Percentiles rank a stretch among this genome's conserved stretches.
Conservation (phyloP, 2,113 vertebrate species). For the Pandion haliaetus region DNA sequence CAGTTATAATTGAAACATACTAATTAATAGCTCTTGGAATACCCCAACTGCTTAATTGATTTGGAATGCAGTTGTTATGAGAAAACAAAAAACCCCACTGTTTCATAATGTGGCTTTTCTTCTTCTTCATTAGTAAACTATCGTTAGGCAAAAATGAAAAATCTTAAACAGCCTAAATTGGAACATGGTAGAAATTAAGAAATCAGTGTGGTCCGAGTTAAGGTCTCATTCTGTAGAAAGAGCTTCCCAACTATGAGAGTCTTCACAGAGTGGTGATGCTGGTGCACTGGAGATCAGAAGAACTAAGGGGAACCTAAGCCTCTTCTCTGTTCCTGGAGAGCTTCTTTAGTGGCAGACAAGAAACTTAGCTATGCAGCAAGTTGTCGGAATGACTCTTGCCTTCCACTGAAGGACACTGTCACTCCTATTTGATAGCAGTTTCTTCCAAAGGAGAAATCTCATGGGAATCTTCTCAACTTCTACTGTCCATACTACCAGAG, state of each 20-base stretch:
- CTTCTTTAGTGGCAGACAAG: neutral
- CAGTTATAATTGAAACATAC: conserved; percentile 1
- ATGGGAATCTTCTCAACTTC: neutral
- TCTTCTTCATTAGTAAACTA: neutral
- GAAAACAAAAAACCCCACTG: neutral
- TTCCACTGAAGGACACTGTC: neutral
- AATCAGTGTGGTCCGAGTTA: neutral
- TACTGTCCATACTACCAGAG: neutral
- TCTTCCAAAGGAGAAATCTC: neutral
- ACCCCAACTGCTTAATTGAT: neutral
- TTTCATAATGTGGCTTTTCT: neutral
- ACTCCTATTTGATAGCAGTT: neutral
- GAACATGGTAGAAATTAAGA: neutral
- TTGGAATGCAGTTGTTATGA: neutral
- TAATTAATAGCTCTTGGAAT: conserved; percentile 38
- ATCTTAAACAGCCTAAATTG: neutral
- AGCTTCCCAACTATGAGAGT: neutral
- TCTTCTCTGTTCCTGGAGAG: neutral
- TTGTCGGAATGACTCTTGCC: neutral
- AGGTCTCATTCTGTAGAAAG: neutral
- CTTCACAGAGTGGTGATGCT: neutral
- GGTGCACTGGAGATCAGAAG: neutral
- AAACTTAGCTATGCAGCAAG: neutral
- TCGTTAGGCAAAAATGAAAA: neutral
- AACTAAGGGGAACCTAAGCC: neutral